Evolutionary conservation across 2,797 vertebrate species (phyloP).

Genomic region (Notolabrus celidotus): DNA sequence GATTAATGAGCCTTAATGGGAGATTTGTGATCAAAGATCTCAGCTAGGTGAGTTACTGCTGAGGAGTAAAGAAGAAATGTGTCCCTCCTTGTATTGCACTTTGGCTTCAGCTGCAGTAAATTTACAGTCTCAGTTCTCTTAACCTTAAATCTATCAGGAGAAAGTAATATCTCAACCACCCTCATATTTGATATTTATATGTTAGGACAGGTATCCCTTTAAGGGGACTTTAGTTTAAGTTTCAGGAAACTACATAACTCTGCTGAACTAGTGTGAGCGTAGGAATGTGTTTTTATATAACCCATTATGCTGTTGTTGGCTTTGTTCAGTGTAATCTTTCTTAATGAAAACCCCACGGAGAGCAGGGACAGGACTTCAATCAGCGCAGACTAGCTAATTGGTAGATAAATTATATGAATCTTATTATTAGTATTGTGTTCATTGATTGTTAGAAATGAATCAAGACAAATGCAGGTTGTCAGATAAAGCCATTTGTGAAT

Average conservation of each 20-base stretch:
- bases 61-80: conserved; percentile 34
- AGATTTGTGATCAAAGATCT: conserved; percentile 53
- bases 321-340: conserved; percentile 44
- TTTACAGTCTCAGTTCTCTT: conserved; percentile 19
- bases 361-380: conserved; percentile 34
- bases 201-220: neutral
- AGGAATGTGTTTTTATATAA: conserved; percentile 8
- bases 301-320: conserved; percentile 45
- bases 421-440: conserved; percentile 14
- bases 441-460: conserved; percentile 22
- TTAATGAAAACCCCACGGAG: conserved; percentile 22
- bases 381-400: conserved; percentile 14
- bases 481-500: conserved; percentile 11
- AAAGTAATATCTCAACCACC: conserved; percentile 3
- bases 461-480: conserved; percentile 7
- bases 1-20: conserved; percentile 64
- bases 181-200: neutral
- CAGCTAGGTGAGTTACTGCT: conserved; percentile 25
- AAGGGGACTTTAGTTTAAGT: neutral
- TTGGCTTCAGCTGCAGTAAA: conserved; percentile 25
- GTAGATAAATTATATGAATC: conserved; percentile 28
- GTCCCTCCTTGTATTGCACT: conserved; percentile 16
- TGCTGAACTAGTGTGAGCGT: neutral
- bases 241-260: neutral
- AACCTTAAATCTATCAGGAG: neutral